Base-by-base conservation (phyloP, 2,888 invertebrate genomes). In the Nebria brevicollis region DNA sequence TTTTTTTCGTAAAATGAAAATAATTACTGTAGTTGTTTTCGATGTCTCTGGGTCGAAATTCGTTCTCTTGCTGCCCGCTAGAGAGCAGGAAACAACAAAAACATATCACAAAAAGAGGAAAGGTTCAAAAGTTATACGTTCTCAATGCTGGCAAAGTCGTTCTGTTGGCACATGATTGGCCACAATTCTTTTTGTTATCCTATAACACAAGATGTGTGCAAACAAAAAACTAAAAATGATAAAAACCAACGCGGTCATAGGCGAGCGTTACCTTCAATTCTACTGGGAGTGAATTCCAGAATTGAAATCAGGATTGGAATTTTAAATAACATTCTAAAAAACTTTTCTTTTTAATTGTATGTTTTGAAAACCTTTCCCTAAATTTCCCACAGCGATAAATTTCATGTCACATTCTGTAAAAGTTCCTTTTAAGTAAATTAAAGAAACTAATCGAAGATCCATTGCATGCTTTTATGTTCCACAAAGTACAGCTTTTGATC, bases 71-170 rank as follows among this genome's bases (percentile, higher is more conserved):
- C 15, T 70, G 13, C 34, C 26, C 70, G 10, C 70, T 26, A 70
- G 70, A 70, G 26, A 20, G 13, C 70, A 5, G 26, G 66, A 8
- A 70, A 25, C 66, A 25, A 66, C 66, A 20, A 70, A 70, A 70
- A 26, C 25, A 70, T 11, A 70, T 7, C 70, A 70, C 25, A 70
- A 70, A 70, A 25, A 70, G 5, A 10, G n/a, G 70, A 11, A 25
- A 25, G 70, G 20, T 20, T 70, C 25, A 20, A 70, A 70, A 70
- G 70, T 70, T 70, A 70, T 66, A 70, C 70, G 25, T 70, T 70
- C 13, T 13, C 54, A 54, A 34, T 70, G 70, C 26, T 70, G 70
- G 70, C 4, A 70, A 25, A 70, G 70, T 25, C 70, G 26, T 26
- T 13, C 70, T 70, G 26, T 70, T 70, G 70, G 26, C 70, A 25